Percentiles rank a stretch among this genome's conserved stretches.
Evolutionary conservation across 2,797 vertebrate genomes (phyloP).

Genomic region (Rhynchonycteris naso): DNA sequence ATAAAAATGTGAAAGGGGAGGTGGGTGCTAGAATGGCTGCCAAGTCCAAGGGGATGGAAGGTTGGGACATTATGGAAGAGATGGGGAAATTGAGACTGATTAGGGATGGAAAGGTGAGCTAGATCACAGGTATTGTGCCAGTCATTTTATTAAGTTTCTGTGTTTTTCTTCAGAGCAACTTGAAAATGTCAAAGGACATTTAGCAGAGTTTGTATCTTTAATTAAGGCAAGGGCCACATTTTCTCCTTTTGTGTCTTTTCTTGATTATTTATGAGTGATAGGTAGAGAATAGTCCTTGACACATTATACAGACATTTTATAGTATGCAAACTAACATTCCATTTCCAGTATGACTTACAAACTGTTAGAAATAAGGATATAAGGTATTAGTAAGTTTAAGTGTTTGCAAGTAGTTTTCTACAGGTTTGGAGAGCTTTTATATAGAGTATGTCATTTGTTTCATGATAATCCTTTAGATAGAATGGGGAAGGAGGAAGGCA

Average conservation of each 20-base stretch:
- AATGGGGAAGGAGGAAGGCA: background rate
- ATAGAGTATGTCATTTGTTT: background rate
- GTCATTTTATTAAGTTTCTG: background rate
- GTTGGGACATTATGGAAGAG: background rate
- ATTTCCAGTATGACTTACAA: background rate
- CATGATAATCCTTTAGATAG: background rate
- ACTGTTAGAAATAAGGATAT: background rate
- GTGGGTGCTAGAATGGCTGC: background rate
- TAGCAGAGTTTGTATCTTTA: background rate
- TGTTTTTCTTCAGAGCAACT: background rate
- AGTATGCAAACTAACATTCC: background rate
- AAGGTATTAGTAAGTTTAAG: background rate
- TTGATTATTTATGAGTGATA: background rate
- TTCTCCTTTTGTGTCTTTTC: background rate
- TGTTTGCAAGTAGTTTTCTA: background rate
- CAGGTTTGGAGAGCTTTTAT: background rate
- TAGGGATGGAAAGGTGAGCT: background rate
- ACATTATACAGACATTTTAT: background rate
- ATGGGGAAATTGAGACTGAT: background rate
- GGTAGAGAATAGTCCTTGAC: background rate
- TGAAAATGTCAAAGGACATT: background rate
- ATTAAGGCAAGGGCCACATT: background rate
- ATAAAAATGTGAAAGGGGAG: background rate
- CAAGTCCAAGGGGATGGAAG: too few species aligned
- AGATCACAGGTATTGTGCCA: background rate